Evolutionary conservation across 2,113 vertebrate species (phyloP), one percentile per base, ranked within the genome.

Genomic region (Electrona antarctica): DNA sequence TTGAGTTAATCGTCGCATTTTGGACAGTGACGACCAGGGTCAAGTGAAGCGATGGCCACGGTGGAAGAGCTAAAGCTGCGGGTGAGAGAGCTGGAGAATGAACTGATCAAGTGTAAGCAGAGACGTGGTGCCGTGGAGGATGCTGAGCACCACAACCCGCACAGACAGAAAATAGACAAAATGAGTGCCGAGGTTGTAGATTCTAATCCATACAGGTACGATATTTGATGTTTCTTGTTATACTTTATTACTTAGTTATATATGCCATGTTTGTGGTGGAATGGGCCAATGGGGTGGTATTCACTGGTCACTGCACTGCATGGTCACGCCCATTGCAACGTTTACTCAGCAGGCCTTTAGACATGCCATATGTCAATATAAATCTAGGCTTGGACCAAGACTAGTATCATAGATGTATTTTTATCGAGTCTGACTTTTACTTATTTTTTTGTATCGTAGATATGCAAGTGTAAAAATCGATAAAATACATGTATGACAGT

Each of bases 111-210:
- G 69, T 92, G 90, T 69, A 90, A 91, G 73, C 90, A 93, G 67
- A 78, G 74, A 15, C 69, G 73, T 77, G 77, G 71, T 70, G 60
- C 77, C 57, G 62, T 41, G 62, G 52, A 78, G 49, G 85, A 87
- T 85, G 76, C 73, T 57, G 89, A 87, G 28, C 86, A 62, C 5
- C 67, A 78, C 13, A 74, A 29, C 0, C 77, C 74, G 5, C 82
- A 83, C 48, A 91, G 96, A 88, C 71, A 88, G 7, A 96, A 92
- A 84, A 96, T 98, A 50, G 90, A 91, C 33, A 88, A 82, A 67
- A 98, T 94, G 97, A 99, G 98, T 85, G 52, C 96, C 0, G 98
- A 99, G 77, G 98, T 98, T 67, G 93, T 95, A 65, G 97, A 98
- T 80, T 96, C 96, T 3, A 99, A 99, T 69, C 98, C 98, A 0